A percentile compares a stretch with the other conserved stretches of the same genome.
These are phyloP conservation scores for Ladona fulva DNA, from an alignment of 1,140 invertebrate species.

Conservation along the genomic window DNA sequence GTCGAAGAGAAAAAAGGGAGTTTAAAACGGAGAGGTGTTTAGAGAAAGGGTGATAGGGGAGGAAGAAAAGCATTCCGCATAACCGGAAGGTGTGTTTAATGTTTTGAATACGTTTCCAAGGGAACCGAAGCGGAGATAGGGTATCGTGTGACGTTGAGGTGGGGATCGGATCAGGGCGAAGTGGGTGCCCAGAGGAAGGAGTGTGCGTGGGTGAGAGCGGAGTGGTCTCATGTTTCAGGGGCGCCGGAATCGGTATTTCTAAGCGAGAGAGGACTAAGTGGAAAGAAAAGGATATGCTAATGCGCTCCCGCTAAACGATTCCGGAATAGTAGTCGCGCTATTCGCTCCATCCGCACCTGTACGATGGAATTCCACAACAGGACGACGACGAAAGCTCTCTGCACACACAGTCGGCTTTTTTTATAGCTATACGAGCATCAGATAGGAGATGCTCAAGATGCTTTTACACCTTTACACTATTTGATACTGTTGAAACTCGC, in stretches of 20 bases:
- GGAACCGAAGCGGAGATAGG: not conserved
- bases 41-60: not conserved
- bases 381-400: no score
- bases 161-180: not conserved
- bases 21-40: not conserved
- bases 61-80: not conserved
- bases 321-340: no score
- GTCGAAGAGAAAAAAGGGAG: not conserved
- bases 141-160: not conserved
- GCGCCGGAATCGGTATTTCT: no score
- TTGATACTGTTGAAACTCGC: no score
- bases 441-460: no score
- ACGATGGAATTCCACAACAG: no score
- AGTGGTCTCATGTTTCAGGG: not conserved
- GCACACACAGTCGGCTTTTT: no score
- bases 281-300: not conserved
- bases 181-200: not conserved
- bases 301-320: not conserved
- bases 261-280: not conserved
- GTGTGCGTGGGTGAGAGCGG: not conserved
- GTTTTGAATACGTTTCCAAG: slow-evolving; percentile 5
- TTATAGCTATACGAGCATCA: no score
- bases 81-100: slow-evolving; percentile 1
- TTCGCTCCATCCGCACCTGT: no score
- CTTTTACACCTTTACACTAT: no score